A percentile compares a stretch with the other conserved stretches of the same genome.
phyloP scores from a whole-genome alignment of 2,888 invertebrate genomes.

The Euzophera pinguis region DNA sequence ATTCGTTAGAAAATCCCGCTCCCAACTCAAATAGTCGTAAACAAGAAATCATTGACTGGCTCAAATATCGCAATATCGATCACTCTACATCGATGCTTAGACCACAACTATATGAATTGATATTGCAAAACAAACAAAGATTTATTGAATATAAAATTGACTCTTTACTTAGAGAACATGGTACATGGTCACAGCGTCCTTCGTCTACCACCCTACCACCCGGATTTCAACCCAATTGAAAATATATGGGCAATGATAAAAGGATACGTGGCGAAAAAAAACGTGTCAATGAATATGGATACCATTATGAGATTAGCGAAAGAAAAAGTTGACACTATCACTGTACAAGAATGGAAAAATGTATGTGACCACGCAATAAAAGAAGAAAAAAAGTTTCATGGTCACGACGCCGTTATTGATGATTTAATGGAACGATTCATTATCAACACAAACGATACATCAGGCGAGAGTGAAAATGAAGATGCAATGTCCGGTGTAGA shows the following conservation, averaged over 20 bases:
- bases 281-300: too few species aligned
- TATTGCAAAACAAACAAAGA: slow-evolving; percentile 17
- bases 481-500: too few species aligned
- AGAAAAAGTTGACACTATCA: too few species aligned
- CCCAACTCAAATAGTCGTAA: slow-evolving; percentile 24
- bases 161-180: neutral
- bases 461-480: too few species aligned
- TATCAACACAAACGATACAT: too few species aligned
- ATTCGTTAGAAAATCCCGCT: slow-evolving; percentile 20
- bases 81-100: slow-evolving; percentile 14
- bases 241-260: neutral
- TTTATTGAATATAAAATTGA: slow-evolving; percentile 6
- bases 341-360: too few species aligned
- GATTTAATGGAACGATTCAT: too few species aligned
- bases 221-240: slow-evolving; percentile 6
- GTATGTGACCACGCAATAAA: too few species aligned
- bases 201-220: slow-evolving; percentile 11
- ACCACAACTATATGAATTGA: slow-evolving; percentile 18
- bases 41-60: slow-evolving; percentile 24
- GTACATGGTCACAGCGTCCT: neutral
- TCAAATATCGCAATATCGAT: slow-evolving; percentile 18
- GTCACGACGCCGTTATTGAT: too few species aligned
- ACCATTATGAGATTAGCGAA: too few species aligned
- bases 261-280: neutral
- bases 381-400: too few species aligned